Evolutionary conservation across 2,113 vertebrate genomes (phyloP), one percentile per base, ranked within the genome.

Genomic region (Cynocephalus volans): DNA sequence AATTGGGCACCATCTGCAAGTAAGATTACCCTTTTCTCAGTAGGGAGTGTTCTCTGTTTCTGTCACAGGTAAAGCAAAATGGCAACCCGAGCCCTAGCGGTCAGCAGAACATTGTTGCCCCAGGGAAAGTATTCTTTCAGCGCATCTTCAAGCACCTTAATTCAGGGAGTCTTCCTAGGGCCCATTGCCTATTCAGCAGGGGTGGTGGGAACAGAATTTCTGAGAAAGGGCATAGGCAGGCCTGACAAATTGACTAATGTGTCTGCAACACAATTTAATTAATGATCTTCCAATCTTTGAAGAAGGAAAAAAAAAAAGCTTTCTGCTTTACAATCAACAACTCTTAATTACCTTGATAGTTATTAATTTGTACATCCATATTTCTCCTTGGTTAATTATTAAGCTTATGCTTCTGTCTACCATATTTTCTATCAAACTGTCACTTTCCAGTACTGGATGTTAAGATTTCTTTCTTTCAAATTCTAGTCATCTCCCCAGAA

Each of bases 311-410:
- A 88, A 65, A 62, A 72, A 92, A 52, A 84, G 6, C 8, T 21
- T 84, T 93, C 69, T 95, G 70, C 87, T 76, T 50, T 83, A 64
- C 28, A 88, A 70, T 92, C 73, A 91, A 75, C 48, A 73, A 11
- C 45, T 93, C 73, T 72, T 96, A 64, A 80, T 91, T 84, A 76
- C 65, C 90, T 90, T 82, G 83, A 88, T 96, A 50, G 96, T 96
- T 98, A 97, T 97, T 88, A 80, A 98, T 97, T 97, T 97, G 67
- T 94, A 95, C 95, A 94, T 94, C 86, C 84, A 73, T 97, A 97
- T 96, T 95, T 97, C 67, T 75, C 88, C 82, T 98, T 97, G 0
- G 0, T 90, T 95, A 97, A 98, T 96, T 97, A 96, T 98, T 97
- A 96, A 97, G 97, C 93, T 95, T 28, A 0, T 23, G 24, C 41